Evolutionary conservation across 2,888 invertebrate species (phyloP).

Genomic region (Clitarchus hookeri): DNA sequence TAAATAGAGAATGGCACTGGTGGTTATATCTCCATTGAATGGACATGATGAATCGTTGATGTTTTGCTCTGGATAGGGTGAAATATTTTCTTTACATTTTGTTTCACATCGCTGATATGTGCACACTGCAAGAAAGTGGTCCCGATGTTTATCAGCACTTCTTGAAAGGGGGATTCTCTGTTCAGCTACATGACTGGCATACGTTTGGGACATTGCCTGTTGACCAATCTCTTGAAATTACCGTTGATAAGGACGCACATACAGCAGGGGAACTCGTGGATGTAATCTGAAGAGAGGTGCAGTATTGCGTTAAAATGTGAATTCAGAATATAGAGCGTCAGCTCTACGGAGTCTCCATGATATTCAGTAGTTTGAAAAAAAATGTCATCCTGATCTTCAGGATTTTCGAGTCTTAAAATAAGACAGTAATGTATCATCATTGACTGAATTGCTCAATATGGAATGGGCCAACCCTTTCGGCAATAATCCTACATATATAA

Average conservation of each 20-base stretch:
- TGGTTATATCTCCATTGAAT: no score
- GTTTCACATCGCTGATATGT: no score
- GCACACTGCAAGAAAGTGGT: no score
- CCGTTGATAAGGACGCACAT: not conserved
- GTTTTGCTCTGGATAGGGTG: no score
- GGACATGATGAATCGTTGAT: no score
- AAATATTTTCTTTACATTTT: no score
- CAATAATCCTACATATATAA: not conserved
- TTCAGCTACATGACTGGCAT: no score
- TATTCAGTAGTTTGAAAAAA: not conserved
- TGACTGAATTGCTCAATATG: slow-evolving; percentile 10
- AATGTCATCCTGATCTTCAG: slow-evolving; percentile 15
- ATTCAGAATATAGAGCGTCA: not conserved
- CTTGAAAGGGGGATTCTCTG: no score
- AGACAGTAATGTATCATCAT: not conserved
- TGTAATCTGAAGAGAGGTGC: not conserved
- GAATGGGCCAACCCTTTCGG: not conserved
- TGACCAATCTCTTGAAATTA: not conserved
- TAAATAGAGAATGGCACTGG: no score
- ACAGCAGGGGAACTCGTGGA: not conserved
- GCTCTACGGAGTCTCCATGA: not conserved
- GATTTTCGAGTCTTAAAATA: not conserved
- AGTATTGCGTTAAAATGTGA: not conserved
- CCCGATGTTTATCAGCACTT: no score
- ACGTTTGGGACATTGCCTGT: not conserved